Percentiles rank a stretch among this genome's conserved stretches.
phyloP scores from a whole-genome alignment of 2,797 vertebrate genomes.

The Merluccius polli region DNA sequence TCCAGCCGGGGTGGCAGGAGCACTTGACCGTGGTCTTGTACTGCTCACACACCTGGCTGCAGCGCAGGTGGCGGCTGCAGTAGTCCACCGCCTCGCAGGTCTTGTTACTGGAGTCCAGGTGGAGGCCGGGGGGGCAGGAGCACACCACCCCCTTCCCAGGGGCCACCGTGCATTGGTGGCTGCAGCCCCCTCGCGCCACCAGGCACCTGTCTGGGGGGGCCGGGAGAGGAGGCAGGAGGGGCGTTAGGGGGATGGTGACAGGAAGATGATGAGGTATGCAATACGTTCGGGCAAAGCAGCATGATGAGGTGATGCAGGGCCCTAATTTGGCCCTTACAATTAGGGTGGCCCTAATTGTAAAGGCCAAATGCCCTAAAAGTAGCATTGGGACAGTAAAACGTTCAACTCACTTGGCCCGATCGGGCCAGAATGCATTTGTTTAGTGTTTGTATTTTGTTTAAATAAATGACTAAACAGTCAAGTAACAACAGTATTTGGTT shows the following conservation, averaged over 20 bases:
- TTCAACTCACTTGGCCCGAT: background rate
- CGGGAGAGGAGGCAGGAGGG: background rate
- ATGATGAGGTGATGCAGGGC: background rate
- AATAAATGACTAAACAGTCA: background rate
- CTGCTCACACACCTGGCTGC: slow-evolving; percentile 96
- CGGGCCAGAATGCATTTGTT: background rate
- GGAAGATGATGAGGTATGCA: background rate
- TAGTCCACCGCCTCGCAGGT: slow-evolving; percentile 92
- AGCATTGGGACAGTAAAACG: no score
- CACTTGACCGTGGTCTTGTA: slow-evolving; percentile 94
- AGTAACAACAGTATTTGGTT: background rate
- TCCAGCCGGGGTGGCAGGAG: slow-evolving; percentile 95
- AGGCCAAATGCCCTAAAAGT: no score
- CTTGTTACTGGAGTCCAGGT: slow-evolving; percentile 84
- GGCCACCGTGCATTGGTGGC: slow-evolving; percentile 90
- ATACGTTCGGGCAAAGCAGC: background rate
- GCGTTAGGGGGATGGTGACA: background rate
- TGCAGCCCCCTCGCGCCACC: slow-evolving; percentile 92
- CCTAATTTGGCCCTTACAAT: no score
- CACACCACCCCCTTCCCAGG: slow-evolving; percentile 91
- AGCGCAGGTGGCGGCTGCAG: slow-evolving; percentile 87
- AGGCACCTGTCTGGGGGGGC: slow-evolving; percentile 84
- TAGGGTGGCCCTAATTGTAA: no score
- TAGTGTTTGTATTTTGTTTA: background rate
- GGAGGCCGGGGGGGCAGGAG: slow-evolving; percentile 86